Conservation (phyloP, 2,113 vertebrate species). For the Baryphthengus martii region DNA sequence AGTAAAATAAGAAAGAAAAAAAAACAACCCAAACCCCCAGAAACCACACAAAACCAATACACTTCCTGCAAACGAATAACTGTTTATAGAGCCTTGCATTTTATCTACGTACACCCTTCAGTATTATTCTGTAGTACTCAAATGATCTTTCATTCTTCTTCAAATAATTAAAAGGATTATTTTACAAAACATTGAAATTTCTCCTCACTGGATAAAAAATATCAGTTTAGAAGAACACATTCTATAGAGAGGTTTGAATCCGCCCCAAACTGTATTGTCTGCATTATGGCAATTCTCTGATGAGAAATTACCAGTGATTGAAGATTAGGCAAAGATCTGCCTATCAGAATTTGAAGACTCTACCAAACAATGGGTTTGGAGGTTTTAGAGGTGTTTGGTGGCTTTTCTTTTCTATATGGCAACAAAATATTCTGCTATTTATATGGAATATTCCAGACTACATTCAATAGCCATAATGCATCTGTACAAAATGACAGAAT, state of each 20-base stretch:
- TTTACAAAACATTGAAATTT: background rate
- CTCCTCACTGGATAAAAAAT: background rate
- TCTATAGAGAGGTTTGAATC: background rate
- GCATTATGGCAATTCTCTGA: background rate
- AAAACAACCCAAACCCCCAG: background rate
- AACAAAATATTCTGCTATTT: background rate
- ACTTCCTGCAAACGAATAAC: background rate
- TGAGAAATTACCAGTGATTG: background rate
- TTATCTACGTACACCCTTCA: background rate
- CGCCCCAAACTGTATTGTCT: background rate
- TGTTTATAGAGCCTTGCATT: background rate
- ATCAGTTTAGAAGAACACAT: background rate
- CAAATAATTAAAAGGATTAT: background rate
- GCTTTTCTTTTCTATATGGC: background rate
- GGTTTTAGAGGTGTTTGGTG: background rate
- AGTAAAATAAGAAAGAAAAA: background rate
- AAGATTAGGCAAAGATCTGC: background rate
- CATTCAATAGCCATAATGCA: background rate
- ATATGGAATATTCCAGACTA: background rate
- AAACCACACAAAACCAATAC: background rate
- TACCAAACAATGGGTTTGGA: background rate
- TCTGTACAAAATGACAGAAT: background rate
- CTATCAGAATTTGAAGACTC: background rate
- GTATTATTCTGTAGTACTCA: background rate
- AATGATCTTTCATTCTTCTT: background rate